Percentiles rank a stretch among this genome's conserved stretches.
phyloP scores from a whole-genome alignment of 2,797 vertebrate genomes.

The Leptodactylus fallax region DNA sequence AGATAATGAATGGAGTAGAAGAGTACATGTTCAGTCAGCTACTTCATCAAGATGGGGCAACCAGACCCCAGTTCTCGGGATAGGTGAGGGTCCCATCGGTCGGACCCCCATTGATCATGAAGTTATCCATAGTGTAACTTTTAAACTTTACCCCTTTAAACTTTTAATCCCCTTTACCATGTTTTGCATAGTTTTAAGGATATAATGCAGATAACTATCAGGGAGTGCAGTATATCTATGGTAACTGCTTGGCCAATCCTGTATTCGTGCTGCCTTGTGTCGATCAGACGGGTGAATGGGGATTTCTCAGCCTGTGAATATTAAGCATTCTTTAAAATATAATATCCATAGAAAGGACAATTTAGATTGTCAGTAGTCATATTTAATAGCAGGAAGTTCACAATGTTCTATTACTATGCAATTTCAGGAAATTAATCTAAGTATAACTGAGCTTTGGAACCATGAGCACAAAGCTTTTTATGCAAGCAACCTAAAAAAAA shows the following conservation, averaged over 20 bases:
- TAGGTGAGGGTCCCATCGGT: too few relatives aligned
- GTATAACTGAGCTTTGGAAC: constrained; percentile 23
- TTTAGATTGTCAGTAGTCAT: constrained; percentile 1
- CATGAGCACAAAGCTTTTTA: constrained; percentile 47
- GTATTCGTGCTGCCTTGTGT: not conserved
- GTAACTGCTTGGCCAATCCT: not conserved
- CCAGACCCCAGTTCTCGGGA: too few relatives aligned
- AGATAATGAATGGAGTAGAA: too few relatives aligned
- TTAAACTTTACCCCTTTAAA: too few relatives aligned
- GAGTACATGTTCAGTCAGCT: too few relatives aligned
- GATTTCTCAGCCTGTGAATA: not conserved
- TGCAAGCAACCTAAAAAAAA: constrained; percentile 46
- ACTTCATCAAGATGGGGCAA: too few relatives aligned
- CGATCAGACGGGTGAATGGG: not conserved
- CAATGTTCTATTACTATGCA: constrained; percentile 38
- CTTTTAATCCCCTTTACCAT: too few relatives aligned
- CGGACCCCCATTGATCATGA: too few relatives aligned
- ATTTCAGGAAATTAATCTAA: constrained; percentile 48
- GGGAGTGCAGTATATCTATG: not conserved
- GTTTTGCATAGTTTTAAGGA: too few relatives aligned
- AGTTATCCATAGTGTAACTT: too few relatives aligned
- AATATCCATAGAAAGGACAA: constrained; percentile 4
- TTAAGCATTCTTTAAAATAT: not conserved
- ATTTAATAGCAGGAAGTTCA: constrained; percentile 31
- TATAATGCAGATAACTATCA: not conserved